Conservation (phyloP, 1,140 invertebrate species). For the Pogonomyrmex barbatus region DNA sequence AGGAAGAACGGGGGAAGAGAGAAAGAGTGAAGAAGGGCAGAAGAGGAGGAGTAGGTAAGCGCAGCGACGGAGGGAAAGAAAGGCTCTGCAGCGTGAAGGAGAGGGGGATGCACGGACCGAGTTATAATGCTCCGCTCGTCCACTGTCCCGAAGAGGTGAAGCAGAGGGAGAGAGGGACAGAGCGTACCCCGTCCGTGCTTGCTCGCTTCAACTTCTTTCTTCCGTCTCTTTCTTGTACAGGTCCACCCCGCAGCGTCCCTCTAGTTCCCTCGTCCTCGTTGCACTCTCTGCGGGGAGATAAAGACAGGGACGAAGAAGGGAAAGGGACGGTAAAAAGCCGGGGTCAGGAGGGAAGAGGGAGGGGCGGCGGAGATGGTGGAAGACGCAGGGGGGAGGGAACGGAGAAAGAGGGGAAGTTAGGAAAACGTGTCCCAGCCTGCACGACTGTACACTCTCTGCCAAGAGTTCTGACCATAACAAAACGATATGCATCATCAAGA, state of each 20-base stretch:
- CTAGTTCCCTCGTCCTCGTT: conserved; percentile 54
- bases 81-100: conserved; percentile 49
- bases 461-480: conserved; percentile 83
- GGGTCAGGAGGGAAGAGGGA: conserved; percentile 64
- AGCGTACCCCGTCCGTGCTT: conserved; percentile 36
- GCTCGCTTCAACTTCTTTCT: conserved; percentile 48
- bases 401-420: conserved; percentile 74
- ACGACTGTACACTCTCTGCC: conserved; percentile 82
- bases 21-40: conserved; percentile 59
- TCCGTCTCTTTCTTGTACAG: conserved; percentile 38
- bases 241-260: conserved; percentile 35
- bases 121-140: conserved; percentile 79
- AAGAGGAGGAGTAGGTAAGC: conserved; percentile 52
- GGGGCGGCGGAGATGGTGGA: conserved; percentile 46
- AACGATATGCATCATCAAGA: conserved; percentile 23
- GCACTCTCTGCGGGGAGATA: conserved; percentile 60
- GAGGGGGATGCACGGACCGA: conserved; percentile 51
- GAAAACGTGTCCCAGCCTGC: conserved; percentile 84
- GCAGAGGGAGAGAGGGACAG: conserved; percentile 42
- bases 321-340: conserved; percentile 43
- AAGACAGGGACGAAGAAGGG: conserved; percentile 66
- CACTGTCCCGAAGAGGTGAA: conserved; percentile 67
- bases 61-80: conserved; percentile 60
- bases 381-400: conserved; percentile 28
- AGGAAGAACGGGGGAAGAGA: conserved; percentile 49